A percentile compares a stretch with the other conserved stretches of the same genome.
Conservation (phyloP, 2,113 vertebrate species). For the Tricholaema leucomelas region DNA sequence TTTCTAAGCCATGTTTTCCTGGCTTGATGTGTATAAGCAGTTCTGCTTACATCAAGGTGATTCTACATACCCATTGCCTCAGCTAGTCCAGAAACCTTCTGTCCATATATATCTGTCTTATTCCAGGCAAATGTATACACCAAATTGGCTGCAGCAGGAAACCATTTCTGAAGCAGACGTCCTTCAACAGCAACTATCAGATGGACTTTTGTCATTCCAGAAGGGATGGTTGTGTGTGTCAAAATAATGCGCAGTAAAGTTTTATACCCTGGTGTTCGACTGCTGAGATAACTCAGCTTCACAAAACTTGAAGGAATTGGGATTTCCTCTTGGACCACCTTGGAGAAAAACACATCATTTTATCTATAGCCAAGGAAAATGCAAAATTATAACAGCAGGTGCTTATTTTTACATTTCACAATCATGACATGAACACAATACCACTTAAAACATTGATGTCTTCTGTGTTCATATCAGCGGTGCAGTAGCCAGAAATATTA, state of each 20-base stretch:
- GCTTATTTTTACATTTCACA: not conserved
- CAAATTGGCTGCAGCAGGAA: constrained; percentile 90
- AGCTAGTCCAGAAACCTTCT: constrained; percentile 92
- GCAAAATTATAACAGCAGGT: not conserved
- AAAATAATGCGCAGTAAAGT: constrained; percentile 90
- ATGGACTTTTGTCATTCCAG: constrained; percentile 92
- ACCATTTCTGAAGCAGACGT: constrained; percentile 91
- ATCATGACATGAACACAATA: not conserved
- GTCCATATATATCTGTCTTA: constrained; percentile 97
- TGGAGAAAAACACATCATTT: not conserved
- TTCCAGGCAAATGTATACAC: constrained; percentile 95
- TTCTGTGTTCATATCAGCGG: not conserved
- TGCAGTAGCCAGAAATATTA: not conserved
- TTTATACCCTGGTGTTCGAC: constrained; percentile 91
- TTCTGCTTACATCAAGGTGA: constrained; percentile 15
- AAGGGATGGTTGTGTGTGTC: constrained; percentile 84
- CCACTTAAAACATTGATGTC: not conserved
- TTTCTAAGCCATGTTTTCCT: not conserved
- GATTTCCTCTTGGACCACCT: constrained; percentile 96
- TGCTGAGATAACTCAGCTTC: constrained; percentile 94
- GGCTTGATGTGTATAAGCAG: not conserved
- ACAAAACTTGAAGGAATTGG: constrained; percentile 91
- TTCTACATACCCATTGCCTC: constrained; percentile 87
- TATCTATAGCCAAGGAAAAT: not conserved
- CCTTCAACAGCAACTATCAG: constrained; percentile 91